Base-by-base conservation (phyloP, 2,888 invertebrate species). In the Penaeus monodon region DNA sequence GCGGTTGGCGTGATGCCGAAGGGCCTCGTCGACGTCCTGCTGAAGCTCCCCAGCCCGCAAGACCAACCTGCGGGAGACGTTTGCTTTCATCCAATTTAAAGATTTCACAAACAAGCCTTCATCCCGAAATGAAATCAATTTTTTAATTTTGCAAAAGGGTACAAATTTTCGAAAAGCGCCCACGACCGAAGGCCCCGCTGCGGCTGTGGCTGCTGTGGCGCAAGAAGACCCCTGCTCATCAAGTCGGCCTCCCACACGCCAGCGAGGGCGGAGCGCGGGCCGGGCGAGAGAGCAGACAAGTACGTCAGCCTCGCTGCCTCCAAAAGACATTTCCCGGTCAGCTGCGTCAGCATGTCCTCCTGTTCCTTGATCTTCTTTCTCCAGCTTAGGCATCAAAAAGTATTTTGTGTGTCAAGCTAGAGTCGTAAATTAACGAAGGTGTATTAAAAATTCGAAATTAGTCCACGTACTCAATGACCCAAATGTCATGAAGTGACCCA, bases 251-350 rank as follows among this genome's bases (percentile, higher is more conserved):
- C 44, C 86, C 86, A 86, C 49, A 68, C 44, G 7, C 63, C 33
- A 29, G 44, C 64, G 65, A 80, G 22, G 8, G 38, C 70, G 8
- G 66, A 27, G 17, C 87, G 80, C 27, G n/a, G 8, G 27, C 27
- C 70, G 3, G 89, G 84, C 17, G 81, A 66, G 12, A 87, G 78
- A n/a, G 82, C 44, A 24, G 87, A 70, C 57, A 87, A 82, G 74
- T 89, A 89, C 38, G 79, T 85, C 38, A 78, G 44, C 12, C 66
- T 27, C 3, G 87, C 79, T 38, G 87, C 89, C 57, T 88, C 70
- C 82, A 88, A 74, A 57, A 89, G 82, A 29, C 85, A 87, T 66
- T 89, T 64, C 8, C 82, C 85, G 24, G 82, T 38, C 49, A 89
- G n/a, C 66, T 78, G 49, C 64, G 76, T 44, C 27, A 78, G 68